A percentile compares a stretch with the other conserved stretches of the same genome.
Evolutionary conservation across 2,888 invertebrate genomes (phyloP).

Genomic region (Iselma pallidipennis): DNA sequence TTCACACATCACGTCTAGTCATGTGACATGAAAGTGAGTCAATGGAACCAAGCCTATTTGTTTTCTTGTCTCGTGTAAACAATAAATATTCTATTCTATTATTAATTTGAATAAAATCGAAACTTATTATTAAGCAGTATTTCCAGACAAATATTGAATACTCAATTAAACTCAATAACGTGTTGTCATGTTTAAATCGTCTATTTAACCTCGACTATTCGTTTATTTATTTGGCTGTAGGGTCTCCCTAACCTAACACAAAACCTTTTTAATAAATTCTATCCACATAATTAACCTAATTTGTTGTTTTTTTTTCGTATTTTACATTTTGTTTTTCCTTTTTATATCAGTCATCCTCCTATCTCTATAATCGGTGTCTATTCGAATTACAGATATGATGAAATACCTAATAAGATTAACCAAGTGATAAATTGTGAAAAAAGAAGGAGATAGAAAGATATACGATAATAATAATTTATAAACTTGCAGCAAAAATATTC

Average conservation of each 20-base stretch:
- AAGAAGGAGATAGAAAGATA: not conserved
- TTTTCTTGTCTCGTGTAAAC: too few relatives aligned
- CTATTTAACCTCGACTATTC: not conserved
- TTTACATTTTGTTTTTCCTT: not conserved
- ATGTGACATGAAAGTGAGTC: too few relatives aligned
- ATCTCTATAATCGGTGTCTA: too few relatives aligned
- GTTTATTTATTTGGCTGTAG: not conserved
- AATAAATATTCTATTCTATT: too few relatives aligned
- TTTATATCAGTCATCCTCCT: too few relatives aligned
- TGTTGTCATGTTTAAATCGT: slow-evolving; percentile 1
- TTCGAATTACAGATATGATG: too few relatives aligned
- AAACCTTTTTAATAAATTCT: not conserved
- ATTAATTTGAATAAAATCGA: too few relatives aligned
- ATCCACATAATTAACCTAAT: not conserved
- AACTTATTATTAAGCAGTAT: too few relatives aligned
- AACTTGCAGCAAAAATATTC: not conserved
- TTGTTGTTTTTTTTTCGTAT: not conserved
- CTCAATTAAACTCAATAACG: slow-evolving; percentile 5
- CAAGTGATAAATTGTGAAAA: too few relatives aligned
- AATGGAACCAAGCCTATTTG: too few relatives aligned
- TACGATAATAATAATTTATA: not conserved
- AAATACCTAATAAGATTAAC: too few relatives aligned
- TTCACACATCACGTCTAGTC: too few relatives aligned
- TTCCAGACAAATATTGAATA: not conserved
- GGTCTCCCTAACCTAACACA: slow-evolving; percentile 5